Conservation (phyloP, 1,140 invertebrate genomes). For the Philotrypesis tridentata region DNA sequence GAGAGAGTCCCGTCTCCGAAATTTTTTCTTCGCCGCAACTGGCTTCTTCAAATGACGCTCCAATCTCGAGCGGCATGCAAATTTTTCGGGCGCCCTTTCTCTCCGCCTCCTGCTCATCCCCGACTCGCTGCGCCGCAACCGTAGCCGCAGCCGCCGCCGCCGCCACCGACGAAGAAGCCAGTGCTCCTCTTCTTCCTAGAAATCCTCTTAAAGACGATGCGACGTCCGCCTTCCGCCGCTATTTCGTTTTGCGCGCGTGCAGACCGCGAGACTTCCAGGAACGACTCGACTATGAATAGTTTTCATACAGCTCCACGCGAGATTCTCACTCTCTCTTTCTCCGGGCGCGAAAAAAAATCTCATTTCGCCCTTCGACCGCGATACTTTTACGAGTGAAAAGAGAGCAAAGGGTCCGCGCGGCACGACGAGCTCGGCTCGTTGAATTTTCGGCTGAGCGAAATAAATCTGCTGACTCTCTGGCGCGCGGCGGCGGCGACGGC, state of each 20-base stretch:
- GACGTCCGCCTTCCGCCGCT: not conserved
- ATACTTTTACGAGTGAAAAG: not conserved
- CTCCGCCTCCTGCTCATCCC: not conserved
- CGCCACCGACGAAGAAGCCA: not conserved
- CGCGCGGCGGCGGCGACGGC: not conserved
- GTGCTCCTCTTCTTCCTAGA: constrained; percentile 25
- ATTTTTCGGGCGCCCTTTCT: constrained; percentile 36
- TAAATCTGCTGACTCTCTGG: not conserved
- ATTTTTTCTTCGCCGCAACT: not conserved
- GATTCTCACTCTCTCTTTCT: no score
- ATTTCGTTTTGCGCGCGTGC: not conserved
- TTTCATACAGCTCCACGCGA: not conserved
- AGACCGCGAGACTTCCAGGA: constrained; percentile 20
- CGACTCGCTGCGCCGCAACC: not conserved
- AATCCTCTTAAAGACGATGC: constrained; percentile 36
- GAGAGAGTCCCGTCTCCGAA: no score
- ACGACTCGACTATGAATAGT: constrained; percentile 43
- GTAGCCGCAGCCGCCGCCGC: no score
- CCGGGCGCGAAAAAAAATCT: constrained; percentile 12
- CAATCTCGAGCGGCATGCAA: constrained; percentile 20
- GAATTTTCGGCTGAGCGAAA: constrained; percentile 6
- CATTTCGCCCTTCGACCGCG: constrained; percentile 29
- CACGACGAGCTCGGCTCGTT: not conserved
- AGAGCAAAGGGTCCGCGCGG: not conserved
- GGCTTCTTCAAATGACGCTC: constrained; percentile 15